Evolutionary conservation across 2,113 vertebrate genomes (phyloP), one percentile per base, ranked within the genome.

Genomic region (Epinephelus fuscoguttatus): DNA sequence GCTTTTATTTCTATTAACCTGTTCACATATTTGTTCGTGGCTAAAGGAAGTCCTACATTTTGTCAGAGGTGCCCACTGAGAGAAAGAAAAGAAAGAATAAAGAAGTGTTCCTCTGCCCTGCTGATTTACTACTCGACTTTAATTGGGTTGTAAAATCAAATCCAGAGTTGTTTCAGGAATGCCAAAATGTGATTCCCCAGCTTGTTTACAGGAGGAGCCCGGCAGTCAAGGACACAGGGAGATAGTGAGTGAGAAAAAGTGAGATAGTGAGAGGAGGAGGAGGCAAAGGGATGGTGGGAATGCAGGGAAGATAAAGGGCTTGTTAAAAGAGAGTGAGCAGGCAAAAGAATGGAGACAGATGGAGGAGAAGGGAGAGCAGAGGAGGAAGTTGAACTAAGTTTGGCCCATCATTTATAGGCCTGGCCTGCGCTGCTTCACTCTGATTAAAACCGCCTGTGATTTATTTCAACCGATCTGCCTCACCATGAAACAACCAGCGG

Each of bases 81-180:
- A 70, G 27, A 33, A 78, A 27, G 27, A 59, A 57, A 30, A 66
- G 49, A 78, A 77, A 76, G 21, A 81, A 76, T 30, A 70, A 84
- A 78, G 74, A 78, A 67, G 78, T 47, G 75, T 80, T 85, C 68
- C 40, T 68, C 7, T 57, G 81, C 37, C 40, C 55, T 0, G 10
- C 78, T 89, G 93, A 96, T 95, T 96, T 96, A 95, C 92, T 64
- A 75, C 89, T 76, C 37, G 42, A 86, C 84, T 95, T 95, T 96
- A 95, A 96, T 95, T 95, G 94, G 94, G 88, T 93, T 94, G 93
- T 96, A 95, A 95, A 96, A 94, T 93, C 90, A 92, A 93, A 95
- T 91, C 85, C 92, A 87, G 92, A 92, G 94, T 93, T 94, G 91
- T 91, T 94, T 94, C 90, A 94, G 94, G 93, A 96, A 94, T 93